Evolutionary conservation across 2,113 vertebrate genomes (phyloP), one percentile per base, ranked within the genome.

Genomic region (Dunckerocampus dactyliophorus): DNA sequence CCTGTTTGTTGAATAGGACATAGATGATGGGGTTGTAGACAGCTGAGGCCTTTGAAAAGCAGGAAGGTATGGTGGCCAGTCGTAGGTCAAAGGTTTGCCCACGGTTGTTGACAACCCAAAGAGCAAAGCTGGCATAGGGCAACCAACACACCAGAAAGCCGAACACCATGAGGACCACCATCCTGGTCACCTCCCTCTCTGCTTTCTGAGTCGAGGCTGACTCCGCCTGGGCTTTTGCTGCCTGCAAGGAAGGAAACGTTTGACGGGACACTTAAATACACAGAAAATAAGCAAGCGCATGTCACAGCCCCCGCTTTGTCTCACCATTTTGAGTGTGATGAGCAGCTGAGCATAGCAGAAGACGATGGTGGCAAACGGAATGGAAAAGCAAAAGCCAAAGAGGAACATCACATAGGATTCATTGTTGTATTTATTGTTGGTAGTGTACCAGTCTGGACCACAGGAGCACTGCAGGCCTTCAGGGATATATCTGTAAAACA

Each of bases 1-100:
- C 91, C 88, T 90, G 88, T 70, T 89, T 92, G 57, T 91, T 92
- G 72, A 92, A 77, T 47, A 91, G 46, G 34, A 91, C 64, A 7
- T 92, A 92, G 69, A 92, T 90, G 57, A 91, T 1, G 10, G 89
- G 90, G 57, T 91, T 91, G 77, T 89, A 92, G 64, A 92, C 79
- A 0, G 89, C 60, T n/a, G 90, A 91, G 43, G 75, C 61, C 67
- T 92, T 92, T 4, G 85, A 89, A 45, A 92, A 79, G 63, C 84
- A 83, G 37, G 88, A 76, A 0, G 88, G 89, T 39, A 89, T 70
- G 5, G 84, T 85, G 11, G 85, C 86, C 45, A 89, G 2, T 59
- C 75, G 79, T 68, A 90, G 67, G 22, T 91, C 86, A 14, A 91
- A 90, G 1, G 47, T 0, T 22, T 86, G 71, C 7, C 86, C 85